These are phyloP conservation scores for Enteromius trimaculatus DNA, from an alignment of 2,797 vertebrate genomes.

Conservation along the genomic window DNA sequence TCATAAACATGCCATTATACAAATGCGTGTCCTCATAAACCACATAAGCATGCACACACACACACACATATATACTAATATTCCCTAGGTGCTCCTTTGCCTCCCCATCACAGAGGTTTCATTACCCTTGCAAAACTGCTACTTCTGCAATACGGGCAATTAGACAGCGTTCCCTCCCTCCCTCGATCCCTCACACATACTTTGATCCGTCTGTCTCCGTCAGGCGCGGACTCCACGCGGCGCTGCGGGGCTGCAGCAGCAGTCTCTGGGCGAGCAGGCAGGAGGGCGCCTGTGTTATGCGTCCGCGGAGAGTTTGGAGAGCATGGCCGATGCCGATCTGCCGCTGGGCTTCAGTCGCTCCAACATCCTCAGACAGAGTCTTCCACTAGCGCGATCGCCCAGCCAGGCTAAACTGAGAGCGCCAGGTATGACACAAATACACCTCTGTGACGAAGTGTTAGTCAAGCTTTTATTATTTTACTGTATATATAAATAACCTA, in stretches of 20 bases:
- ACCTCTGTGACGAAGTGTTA: not conserved
- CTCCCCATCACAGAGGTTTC: slow-evolving; percentile 41
- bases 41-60: not conserved
- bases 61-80: slow-evolving; percentile 17
- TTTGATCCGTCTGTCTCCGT: slow-evolving; percentile 36
- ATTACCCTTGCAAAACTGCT: slow-evolving; percentile 51
- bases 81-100: slow-evolving; percentile 36
- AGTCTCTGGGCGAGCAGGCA: slow-evolving; percentile 88
- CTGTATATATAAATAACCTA: not conserved
- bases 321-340: slow-evolving; percentile 93
- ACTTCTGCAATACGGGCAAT: slow-evolving; percentile 42
- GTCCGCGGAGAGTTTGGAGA: slow-evolving; percentile 93
- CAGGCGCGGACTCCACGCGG: slow-evolving; percentile 78
- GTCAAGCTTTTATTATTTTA: not conserved
- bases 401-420: slow-evolving; percentile 94
- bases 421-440: slow-evolving; percentile 80
- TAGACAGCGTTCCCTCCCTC: slow-evolving; percentile 30
- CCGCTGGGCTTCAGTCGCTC: slow-evolving; percentile 94
- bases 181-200: not conserved
- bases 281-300: slow-evolving; percentile 88
- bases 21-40: too few relatives aligned
- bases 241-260: slow-evolving; percentile 64
- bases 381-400: slow-evolving; percentile 92
- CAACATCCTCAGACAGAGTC: slow-evolving; percentile 96
- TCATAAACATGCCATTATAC: too few relatives aligned